Evolutionary conservation across 1,140 invertebrate species (phyloP).

Genomic region (Micrasema longulum): DNA sequence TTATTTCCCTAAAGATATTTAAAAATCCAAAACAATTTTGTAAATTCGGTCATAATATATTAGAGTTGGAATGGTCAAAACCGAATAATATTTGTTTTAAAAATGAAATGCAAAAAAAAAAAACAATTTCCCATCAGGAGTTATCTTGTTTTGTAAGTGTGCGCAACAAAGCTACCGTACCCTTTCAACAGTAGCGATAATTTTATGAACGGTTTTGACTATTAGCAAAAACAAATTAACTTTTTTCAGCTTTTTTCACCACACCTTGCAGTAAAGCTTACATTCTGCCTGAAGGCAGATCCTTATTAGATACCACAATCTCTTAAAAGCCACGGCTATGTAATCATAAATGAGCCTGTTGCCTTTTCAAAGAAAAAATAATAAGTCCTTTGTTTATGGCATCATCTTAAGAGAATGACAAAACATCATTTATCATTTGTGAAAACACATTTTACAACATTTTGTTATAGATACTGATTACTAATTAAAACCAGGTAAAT

Average conservation of each 20-base stretch:
- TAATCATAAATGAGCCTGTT: background rate
- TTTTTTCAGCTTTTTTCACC: background rate
- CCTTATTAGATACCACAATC: slow-evolving; percentile 11
- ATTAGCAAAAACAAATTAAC: slow-evolving; percentile 21
- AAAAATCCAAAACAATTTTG: too few species aligned
- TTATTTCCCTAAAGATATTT: too few species aligned
- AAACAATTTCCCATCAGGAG: background rate
- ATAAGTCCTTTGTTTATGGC: slow-evolving; percentile 12
- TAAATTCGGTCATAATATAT: too few species aligned
- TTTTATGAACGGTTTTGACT: slow-evolving; percentile 12
- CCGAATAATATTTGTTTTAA: too few species aligned
- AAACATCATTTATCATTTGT: background rate
- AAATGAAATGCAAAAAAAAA: background rate
- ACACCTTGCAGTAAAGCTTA: background rate
- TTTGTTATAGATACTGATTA: background rate
- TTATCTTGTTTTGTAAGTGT: background rate
- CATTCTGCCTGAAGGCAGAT: too few species aligned
- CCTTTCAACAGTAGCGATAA: background rate
- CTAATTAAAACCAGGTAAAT: background rate
- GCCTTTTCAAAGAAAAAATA: background rate
- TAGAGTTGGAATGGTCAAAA: too few species aligned
- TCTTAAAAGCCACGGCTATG: background rate
- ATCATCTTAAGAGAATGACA: slow-evolving; percentile 3
- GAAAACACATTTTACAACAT: background rate
- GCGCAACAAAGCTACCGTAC: background rate